phyloP scores from a whole-genome alignment of 2,888 invertebrate species.

The Frankliniella fusca region DNA sequence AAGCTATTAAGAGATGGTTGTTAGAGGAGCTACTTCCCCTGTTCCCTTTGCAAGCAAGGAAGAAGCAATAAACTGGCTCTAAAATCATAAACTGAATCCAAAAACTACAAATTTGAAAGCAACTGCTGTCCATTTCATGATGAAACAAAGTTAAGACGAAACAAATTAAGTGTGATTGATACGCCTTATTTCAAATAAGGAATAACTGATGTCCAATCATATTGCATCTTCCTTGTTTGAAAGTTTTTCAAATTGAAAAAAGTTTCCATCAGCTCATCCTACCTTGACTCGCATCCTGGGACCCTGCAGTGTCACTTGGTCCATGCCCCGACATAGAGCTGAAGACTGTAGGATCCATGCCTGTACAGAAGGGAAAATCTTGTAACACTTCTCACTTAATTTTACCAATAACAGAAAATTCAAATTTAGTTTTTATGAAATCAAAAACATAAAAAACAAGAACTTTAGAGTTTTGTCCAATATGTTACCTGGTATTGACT shows the following conservation, averaged over 20 bases:
- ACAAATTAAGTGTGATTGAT: no score
- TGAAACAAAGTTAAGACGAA: no score
- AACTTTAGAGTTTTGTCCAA: neutral
- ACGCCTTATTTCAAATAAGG: neutral
- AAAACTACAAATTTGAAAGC: neutral
- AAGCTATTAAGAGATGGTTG: no score
- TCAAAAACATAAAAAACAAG: neutral
- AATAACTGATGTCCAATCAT: neutral
- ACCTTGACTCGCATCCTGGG: conserved; percentile 38
- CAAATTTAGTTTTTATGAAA: neutral
- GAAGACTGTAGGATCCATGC: conserved; percentile 31
- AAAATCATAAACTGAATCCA: neutral
- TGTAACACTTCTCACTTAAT: neutral
- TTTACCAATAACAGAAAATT: neutral
- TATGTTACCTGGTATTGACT: neutral
- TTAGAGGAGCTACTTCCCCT: no score
- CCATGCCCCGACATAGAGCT: conserved; percentile 34
- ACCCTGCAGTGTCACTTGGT: conserved; percentile 36
- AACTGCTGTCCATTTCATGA: neutral
- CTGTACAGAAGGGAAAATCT: neutral
- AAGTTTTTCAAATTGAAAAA: neutral
- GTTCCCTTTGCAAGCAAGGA: no score
- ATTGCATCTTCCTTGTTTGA: neutral
- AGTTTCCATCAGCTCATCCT: conserved; percentile 30
- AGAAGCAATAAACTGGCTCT: no score